Percentiles rank a stretch among this genome's conserved stretches.
Conservation (phyloP, 2,888 invertebrate species). For the Tromatobia lineatoria region DNA sequence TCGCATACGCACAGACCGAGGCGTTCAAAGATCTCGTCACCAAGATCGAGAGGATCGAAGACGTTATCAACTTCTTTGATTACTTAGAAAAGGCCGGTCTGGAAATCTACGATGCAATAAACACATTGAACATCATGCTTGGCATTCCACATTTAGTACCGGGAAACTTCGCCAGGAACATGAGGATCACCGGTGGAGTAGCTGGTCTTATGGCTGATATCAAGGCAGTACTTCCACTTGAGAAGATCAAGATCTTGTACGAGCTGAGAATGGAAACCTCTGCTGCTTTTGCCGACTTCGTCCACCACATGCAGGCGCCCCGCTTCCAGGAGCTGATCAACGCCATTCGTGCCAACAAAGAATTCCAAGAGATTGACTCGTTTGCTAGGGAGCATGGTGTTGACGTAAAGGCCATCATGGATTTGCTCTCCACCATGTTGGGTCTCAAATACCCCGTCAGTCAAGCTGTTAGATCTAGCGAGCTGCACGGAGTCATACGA, state of each 20-base stretch:
- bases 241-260: slow-evolving; percentile 76
- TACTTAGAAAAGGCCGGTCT: slow-evolving; percentile 68
- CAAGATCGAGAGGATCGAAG: slow-evolving; percentile 61
- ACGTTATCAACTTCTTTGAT: slow-evolving; percentile 60
- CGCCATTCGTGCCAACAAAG: slow-evolving; percentile 63
- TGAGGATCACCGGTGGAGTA: background rate
- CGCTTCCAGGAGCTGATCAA: slow-evolving; percentile 73
- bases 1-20: slow-evolving; percentile 55
- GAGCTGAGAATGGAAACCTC: slow-evolving; percentile 76
- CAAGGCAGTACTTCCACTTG: slow-evolving; percentile 73
- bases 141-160: no score
- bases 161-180: no score
- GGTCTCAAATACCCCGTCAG: slow-evolving; percentile 63
- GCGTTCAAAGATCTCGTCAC: slow-evolving; percentile 66
- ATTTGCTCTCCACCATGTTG: slow-evolving; percentile 61
- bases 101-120: slow-evolving; percentile 59
- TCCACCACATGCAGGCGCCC: slow-evolving; percentile 69
- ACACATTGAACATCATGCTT: slow-evolving; percentile 62
- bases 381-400: slow-evolving; percentile 60
- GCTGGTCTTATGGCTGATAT: slow-evolving; percentile 75
- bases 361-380: slow-evolving; percentile 60
- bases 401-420: slow-evolving; percentile 55
- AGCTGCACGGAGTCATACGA: slow-evolving; percentile 63
- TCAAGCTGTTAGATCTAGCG: background rate
- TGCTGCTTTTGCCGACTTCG: slow-evolving; percentile 71